Percentiles rank a stretch among this genome's conserved stretches.
Conservation (phyloP, 2,113 vertebrate genomes). For the Micronycteris hirsuta region DNA sequence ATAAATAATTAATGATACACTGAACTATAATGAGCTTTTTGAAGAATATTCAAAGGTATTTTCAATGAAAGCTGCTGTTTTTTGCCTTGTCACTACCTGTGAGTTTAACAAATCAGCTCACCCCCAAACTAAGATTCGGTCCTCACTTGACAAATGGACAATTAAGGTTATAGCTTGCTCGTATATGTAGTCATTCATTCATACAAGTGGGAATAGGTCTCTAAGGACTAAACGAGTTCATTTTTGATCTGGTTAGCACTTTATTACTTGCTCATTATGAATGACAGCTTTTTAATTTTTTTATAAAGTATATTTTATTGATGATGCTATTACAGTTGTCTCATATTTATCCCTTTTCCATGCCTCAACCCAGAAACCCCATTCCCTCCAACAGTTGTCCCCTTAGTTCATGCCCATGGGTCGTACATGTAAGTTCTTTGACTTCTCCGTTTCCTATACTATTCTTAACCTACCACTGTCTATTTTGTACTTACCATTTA, state of each 20-base stretch:
- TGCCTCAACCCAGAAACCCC: too few species aligned
- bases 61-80: neutral
- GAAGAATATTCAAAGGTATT: neutral
- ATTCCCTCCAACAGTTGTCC: too few species aligned
- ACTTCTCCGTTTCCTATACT: too few species aligned
- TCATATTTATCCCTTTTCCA: too few species aligned
- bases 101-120: neutral
- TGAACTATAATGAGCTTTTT: neutral
- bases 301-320: neutral
- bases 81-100: neutral
- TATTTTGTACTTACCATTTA: too few species aligned
- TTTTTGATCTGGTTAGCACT: constrained; percentile 3
- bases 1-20: neutral
- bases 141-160: neutral
- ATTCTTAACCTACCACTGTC: too few species aligned
- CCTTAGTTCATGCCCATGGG: too few species aligned
- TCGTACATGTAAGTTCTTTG: too few species aligned
- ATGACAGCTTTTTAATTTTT: neutral
- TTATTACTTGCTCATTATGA: neutral
- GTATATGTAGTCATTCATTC: neutral
- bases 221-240: neutral
- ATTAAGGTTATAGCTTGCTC: neutral
- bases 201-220: too few species aligned
- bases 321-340: too few species aligned
- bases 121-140: neutral